Percentiles rank a stretch among this genome's conserved stretches.
These are phyloP conservation scores for Chrysomela aeneicollis DNA, from an alignment of 2,888 invertebrate species.

Conservation along the genomic window DNA sequence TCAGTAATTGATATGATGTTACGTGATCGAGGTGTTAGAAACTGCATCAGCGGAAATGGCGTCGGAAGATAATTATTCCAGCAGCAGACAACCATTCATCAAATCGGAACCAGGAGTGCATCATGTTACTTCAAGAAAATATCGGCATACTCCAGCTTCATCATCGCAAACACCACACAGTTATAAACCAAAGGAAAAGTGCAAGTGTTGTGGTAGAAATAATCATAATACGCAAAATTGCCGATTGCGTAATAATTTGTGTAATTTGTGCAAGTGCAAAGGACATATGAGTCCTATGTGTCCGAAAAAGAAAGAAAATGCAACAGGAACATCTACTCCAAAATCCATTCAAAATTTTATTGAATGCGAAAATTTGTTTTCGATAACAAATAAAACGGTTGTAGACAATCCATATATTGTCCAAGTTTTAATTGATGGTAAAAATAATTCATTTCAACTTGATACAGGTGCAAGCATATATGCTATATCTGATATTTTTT, in stretches of 20 bases:
- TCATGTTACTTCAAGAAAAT: slow-evolving; percentile 10
- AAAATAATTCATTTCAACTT: too few relatives aligned
- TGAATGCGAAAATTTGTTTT: slow-evolving; percentile 14
- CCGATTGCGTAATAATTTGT: slow-evolving; percentile 20
- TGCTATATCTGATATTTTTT: slow-evolving; percentile 11
- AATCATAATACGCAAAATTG: slow-evolving; percentile 24
- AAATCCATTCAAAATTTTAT: slow-evolving; percentile 27
- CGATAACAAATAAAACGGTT: slow-evolving; percentile 4
- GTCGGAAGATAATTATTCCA: slow-evolving; percentile 6
- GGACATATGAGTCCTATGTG: slow-evolving; percentile 27
- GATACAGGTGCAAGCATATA: slow-evolving; percentile 12
- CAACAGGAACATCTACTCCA: too few relatives aligned
- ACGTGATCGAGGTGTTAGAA: slow-evolving; percentile 16
- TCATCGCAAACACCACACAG: not conserved
- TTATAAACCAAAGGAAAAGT: slow-evolving; percentile 12
- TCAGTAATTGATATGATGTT: slow-evolving; percentile 24
- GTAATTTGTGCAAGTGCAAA: slow-evolving; percentile 25
- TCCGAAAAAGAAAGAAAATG: slow-evolving; percentile 21
- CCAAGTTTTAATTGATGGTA: slow-evolving; percentile 15
- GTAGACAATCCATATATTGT: slow-evolving; percentile 4
- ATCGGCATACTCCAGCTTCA: slow-evolving; percentile 18
- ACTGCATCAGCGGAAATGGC: slow-evolving; percentile 22
- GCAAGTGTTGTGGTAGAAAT: slow-evolving; percentile 24
- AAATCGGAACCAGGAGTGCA: slow-evolving; percentile 13
- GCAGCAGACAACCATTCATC: too few relatives aligned